Conservation (phyloP, 2,888 invertebrate genomes). For the Agrypnus murinus region DNA sequence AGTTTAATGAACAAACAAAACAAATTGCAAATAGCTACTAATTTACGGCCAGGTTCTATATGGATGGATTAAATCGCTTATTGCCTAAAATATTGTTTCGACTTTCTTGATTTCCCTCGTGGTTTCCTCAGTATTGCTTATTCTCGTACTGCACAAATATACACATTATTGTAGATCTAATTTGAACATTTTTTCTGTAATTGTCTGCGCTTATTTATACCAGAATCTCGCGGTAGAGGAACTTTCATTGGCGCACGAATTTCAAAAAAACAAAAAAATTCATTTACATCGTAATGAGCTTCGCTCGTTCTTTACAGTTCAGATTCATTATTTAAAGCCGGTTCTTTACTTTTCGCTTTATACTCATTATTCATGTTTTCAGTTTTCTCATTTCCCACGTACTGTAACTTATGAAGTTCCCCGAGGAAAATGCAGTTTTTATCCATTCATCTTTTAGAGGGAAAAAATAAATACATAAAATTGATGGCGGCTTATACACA, state of each 20-base stretch:
- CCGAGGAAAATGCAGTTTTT: too few species aligned
- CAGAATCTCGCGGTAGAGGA: too few species aligned
- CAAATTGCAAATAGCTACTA: constrained; percentile 20
- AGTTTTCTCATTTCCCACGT: neutral
- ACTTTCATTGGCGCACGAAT: too few species aligned
- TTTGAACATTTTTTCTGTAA: constrained; percentile 1
- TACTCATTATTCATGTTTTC: neutral
- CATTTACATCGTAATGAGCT: too few species aligned
- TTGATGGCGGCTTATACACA: neutral
- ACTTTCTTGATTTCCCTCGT: constrained; percentile 33
- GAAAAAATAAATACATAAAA: neutral
- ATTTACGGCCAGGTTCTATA: neutral
- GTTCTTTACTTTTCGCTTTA: constrained; percentile 3
- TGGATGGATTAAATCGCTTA: constrained; percentile 35
- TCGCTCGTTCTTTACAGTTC: neutral
- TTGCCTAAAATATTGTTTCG: constrained; percentile 37
- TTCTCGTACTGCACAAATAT: constrained; percentile 16
- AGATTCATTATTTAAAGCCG: neutral
- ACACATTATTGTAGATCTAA: constrained; percentile 18
- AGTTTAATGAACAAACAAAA: constrained; percentile 13
- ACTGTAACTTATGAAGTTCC: constrained; percentile 1
- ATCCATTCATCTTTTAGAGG: too few species aligned
- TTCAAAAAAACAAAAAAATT: too few species aligned
- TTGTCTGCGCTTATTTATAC: neutral
- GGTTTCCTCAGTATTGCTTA: constrained; percentile 3